These are phyloP conservation scores for Parotocinclus haroldoi DNA, from an alignment of 2,797 vertebrate genomes.

Conservation along the genomic window DNA sequence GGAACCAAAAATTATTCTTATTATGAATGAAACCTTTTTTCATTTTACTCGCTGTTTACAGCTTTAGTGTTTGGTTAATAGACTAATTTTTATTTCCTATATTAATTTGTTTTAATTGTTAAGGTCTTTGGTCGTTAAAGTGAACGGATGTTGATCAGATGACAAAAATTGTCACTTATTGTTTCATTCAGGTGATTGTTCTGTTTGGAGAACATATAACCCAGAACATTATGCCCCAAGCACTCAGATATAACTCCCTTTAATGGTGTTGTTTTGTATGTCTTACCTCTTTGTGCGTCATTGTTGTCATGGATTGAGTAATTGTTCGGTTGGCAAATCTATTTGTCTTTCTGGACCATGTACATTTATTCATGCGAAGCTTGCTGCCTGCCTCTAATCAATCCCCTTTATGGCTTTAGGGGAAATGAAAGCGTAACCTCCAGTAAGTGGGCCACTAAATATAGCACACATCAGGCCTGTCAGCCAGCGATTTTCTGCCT, in stretches of 20 bases:
- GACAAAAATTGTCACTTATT: no score
- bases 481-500: constrained; percentile 17
- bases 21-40: no score
- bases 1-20: no score
- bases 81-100: no score
- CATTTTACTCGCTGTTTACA: no score
- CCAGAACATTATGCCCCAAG: background rate
- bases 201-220: no score
- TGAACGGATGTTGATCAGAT: no score
- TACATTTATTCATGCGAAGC: constrained; percentile 13
- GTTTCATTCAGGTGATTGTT: no score
- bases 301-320: constrained; percentile 26
- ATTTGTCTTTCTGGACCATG: constrained; percentile 12
- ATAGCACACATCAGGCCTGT: constrained; percentile 16
- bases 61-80: no score
- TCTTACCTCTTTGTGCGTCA: constrained; percentile 5
- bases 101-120: no score
- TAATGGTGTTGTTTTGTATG: background rate
- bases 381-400: constrained; percentile 20
- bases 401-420: constrained; percentile 23
- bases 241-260: background rate
- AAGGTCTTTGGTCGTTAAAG: no score
- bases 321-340: constrained; percentile 15
- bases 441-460: constrained; percentile 28
- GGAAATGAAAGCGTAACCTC: background rate